phyloP scores from a whole-genome alignment of 2,113 vertebrate genomes.

The Hemibates koningsi region DNA sequence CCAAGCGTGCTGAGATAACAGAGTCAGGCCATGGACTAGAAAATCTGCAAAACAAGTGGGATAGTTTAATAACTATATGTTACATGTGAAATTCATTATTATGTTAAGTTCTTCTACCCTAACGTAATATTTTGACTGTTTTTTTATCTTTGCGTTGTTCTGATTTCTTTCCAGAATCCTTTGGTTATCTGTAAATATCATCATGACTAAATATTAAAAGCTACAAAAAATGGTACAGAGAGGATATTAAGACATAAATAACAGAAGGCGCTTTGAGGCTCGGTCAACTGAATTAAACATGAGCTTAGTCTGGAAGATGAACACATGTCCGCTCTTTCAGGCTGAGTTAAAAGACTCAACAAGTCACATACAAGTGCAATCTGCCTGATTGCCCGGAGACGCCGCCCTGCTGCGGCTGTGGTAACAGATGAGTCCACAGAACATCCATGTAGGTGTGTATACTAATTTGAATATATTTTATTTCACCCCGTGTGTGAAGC shows the following conservation, averaged over 20 bases:
- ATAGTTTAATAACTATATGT: neutral
- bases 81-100: neutral
- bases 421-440: neutral
- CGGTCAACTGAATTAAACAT: constrained; percentile 18
- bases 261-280: neutral
- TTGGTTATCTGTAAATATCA: neutral
- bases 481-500: neutral
- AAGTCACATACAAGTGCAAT: constrained; percentile 1
- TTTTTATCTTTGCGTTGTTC: neutral
- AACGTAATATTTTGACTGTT: neutral
- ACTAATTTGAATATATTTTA: neutral
- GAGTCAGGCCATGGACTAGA: neutral
- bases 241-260: neutral
- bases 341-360: neutral
- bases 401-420: neutral
- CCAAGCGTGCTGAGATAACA: neutral
- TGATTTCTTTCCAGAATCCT: neutral
- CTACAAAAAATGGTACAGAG: neutral
- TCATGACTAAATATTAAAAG: neutral
- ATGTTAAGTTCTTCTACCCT: neutral
- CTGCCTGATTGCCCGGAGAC: neutral
- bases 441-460: neutral
- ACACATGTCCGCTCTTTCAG: neutral
- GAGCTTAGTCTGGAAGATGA: constrained; percentile 10
- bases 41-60: neutral